These are phyloP conservation scores for Scolopax rusticola DNA, from an alignment of 2,797 vertebrate genomes.

Conservation along the genomic window DNA sequence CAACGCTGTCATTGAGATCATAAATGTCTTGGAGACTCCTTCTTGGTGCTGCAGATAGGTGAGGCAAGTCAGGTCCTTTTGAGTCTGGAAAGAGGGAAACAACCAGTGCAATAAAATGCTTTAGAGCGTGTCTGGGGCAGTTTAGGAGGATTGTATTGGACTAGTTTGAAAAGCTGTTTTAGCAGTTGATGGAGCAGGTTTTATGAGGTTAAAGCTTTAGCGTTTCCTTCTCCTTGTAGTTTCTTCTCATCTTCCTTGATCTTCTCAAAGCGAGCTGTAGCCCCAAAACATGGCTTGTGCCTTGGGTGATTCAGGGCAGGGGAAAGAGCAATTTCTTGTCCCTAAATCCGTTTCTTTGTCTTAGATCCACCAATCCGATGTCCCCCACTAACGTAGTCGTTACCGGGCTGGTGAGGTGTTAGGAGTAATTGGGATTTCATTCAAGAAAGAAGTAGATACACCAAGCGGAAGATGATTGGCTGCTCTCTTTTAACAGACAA, in stretches of 20 bases:
- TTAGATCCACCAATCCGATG: constrained; percentile 80
- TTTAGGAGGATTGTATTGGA: not conserved
- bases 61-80: not conserved
- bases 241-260: constrained; percentile 14
- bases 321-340: constrained; percentile 34
- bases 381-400: constrained; percentile 59
- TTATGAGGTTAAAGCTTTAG: not conserved
- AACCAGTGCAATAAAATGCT: not conserved
- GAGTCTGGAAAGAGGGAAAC: not conserved
- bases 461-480: constrained; percentile 86
- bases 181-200: not conserved
- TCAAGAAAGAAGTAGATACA: constrained; percentile 81
- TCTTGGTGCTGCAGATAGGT: not conserved
- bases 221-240: not conserved
- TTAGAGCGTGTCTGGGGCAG: not conserved
- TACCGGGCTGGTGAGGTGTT: constrained; percentile 75
- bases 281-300: not conserved
- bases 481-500: constrained; percentile 87
- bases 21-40: not conserved
- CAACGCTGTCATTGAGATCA: not conserved
- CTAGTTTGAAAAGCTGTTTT: not conserved
- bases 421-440: constrained; percentile 81
- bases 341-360: constrained; percentile 69
- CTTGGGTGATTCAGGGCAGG: not conserved
- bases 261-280: not conserved